A percentile compares a stretch with the other conserved stretches of the same genome.
phyloP scores from a whole-genome alignment of 2,113 vertebrate genomes.

The Scolopax mira region DNA sequence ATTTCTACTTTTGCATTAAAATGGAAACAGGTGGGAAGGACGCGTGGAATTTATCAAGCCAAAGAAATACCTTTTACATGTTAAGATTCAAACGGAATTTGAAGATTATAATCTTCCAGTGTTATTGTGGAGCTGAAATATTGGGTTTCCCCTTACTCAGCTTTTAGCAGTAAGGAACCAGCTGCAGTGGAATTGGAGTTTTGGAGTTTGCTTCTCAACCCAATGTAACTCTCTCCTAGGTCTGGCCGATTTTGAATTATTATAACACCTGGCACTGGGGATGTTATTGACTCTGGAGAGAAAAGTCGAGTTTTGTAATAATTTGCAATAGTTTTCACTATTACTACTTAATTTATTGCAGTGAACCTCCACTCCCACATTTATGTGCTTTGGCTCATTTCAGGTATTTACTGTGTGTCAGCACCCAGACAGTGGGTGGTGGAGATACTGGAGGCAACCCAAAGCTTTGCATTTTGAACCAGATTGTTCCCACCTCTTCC shows the following conservation, averaged over 20 bases:
- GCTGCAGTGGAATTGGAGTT: constrained; percentile 23
- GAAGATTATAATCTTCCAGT: constrained; percentile 61
- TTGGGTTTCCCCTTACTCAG: constrained; percentile 66
- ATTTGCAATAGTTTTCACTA: constrained; percentile 38
- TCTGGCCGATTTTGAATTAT: constrained; percentile 63
- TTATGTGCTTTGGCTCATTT: constrained; percentile 38
- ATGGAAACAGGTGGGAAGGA: constrained; percentile 71
- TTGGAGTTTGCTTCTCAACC: constrained; percentile 61
- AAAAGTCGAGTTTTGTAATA: constrained; percentile 56
- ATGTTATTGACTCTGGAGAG: constrained; percentile 67
- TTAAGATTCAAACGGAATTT: constrained; percentile 60
- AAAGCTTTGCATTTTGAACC: constrained; percentile 25
- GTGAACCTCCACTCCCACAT: constrained; percentile 7
- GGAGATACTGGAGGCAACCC: not conserved
- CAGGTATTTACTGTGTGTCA: not conserved
- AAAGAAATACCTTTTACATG: constrained; percentile 50
- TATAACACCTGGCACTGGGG: constrained; percentile 56
- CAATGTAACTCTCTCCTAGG: constrained; percentile 44
- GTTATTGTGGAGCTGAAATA: constrained; percentile 55
- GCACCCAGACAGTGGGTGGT: constrained; percentile 27
- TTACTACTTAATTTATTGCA: constrained; percentile 60
- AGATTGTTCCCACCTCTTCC: not conserved
- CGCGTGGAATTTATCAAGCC: constrained; percentile 61
- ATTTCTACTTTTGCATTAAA: constrained; percentile 72
- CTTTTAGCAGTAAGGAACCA: constrained; percentile 58